Percentiles rank a stretch among this genome's conserved stretches.
Conservation (phyloP, 1,140 invertebrate species). For the Diabrotica virgifera region DNA sequence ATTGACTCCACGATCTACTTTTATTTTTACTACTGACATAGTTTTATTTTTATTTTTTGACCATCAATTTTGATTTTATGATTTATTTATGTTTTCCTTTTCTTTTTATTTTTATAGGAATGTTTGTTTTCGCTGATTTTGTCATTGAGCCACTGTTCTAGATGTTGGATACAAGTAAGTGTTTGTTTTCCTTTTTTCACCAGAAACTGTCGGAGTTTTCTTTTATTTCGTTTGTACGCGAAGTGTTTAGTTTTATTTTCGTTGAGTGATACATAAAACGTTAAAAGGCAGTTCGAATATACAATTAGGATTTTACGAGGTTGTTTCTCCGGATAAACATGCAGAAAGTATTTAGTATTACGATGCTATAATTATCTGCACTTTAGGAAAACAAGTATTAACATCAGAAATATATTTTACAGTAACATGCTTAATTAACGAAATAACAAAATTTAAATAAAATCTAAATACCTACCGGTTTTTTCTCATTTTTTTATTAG, state of each 20-base stretch:
- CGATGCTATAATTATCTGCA: no score
- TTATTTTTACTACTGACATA: background rate
- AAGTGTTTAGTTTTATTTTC: no score
- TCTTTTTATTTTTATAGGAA: constrained; percentile 32
- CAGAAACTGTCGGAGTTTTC: background rate
- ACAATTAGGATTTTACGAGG: background rate
- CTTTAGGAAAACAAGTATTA: no score
- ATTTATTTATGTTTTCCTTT: constrained; percentile 22
- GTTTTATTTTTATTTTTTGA: constrained; percentile 2
- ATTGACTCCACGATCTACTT: no score
- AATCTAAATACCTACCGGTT: no score
- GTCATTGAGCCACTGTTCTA: background rate
- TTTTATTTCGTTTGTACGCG: constrained; percentile 3
- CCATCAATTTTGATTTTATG: background rate
- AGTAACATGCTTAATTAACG: no score
- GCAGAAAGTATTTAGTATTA: no score
- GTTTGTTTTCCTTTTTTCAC: constrained; percentile 20
- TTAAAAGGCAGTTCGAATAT: background rate
- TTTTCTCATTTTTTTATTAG: no score
- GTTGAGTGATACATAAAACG: no score
- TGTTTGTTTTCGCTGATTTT: constrained; percentile 24
- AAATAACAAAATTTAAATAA: no score
- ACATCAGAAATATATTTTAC: no score
- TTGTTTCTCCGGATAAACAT: background rate
- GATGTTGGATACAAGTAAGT: constrained; percentile 36